Percentiles rank a stretch among this genome's conserved stretches.
Conservation (phyloP, 2,888 invertebrate genomes). For the Pandemis corylana region DNA sequence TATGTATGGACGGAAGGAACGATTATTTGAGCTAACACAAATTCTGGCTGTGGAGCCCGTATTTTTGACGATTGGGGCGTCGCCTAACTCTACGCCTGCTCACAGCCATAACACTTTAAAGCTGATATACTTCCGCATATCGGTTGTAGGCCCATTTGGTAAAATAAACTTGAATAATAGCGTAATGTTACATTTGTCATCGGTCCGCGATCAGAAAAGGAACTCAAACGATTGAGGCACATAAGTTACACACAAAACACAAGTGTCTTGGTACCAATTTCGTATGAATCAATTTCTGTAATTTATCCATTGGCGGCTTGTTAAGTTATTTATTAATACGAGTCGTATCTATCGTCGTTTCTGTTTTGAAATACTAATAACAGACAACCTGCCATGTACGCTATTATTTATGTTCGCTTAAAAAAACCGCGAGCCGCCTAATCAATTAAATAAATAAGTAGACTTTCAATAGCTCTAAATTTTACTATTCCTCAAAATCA, state of each 20-base stretch:
- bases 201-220: too few relatives aligned
- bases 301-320: too few relatives aligned
- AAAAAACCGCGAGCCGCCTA: not conserved
- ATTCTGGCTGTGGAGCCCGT: constrained; percentile 45
- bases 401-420: not conserved
- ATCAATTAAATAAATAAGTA: not conserved
- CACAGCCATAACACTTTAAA: constrained; percentile 65
- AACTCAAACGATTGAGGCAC: too few relatives aligned
- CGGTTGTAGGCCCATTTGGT: constrained; percentile 52
- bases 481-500: not conserved
- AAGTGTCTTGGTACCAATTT: too few relatives aligned
- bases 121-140: constrained; percentile 55
- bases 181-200: not conserved
- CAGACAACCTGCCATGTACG: not conserved
- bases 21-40: constrained; percentile 72
- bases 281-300: too few relatives aligned
- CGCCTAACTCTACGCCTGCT: constrained; percentile 54
- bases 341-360: too few relatives aligned
- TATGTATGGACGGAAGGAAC: constrained; percentile 80
- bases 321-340: too few relatives aligned
- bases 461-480: constrained; percentile 1
- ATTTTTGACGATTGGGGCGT: constrained; percentile 56
- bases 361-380: too few relatives aligned
- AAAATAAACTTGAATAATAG: constrained; percentile 17
- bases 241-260: too few relatives aligned